phyloP scores from a whole-genome alignment of 2,888 invertebrate species.

The Meiosimyza decipiens region DNA sequence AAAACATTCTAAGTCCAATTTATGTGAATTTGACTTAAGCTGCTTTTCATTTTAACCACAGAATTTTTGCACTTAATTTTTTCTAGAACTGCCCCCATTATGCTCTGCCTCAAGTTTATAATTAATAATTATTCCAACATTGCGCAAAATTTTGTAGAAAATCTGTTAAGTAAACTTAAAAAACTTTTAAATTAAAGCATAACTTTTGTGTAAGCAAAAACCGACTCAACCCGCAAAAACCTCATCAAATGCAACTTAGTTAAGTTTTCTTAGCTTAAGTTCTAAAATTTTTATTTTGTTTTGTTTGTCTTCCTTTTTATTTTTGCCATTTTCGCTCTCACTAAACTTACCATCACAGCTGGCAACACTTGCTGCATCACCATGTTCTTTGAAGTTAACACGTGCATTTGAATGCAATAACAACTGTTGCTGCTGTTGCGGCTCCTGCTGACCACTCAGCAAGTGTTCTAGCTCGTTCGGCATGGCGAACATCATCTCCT shows the following conservation, averaged over 20 bases:
- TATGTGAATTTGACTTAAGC: no score
- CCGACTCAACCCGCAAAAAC: constrained; percentile 8
- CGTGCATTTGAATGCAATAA: constrained; percentile 37
- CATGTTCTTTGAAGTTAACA: constrained; percentile 36
- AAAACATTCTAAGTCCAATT: no score
- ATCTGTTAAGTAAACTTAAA: constrained; percentile 22
- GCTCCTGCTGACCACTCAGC: constrained; percentile 44
- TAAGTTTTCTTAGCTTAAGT: constrained; percentile 13
- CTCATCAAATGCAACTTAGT: constrained; percentile 29
- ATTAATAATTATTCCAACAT: constrained; percentile 23
- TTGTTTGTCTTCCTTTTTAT: background rate
- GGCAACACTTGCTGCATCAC: constrained; percentile 10
- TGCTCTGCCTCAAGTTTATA: background rate
- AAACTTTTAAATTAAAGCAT: constrained; percentile 21
- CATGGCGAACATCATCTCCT: constrained; percentile 26
- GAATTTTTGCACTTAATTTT: background rate
- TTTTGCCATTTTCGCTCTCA: background rate
- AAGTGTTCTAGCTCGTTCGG: constrained; percentile 43
- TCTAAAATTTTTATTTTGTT: background rate
- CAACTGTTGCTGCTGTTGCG: constrained; percentile 33
- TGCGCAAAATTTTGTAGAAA: constrained; percentile 6
- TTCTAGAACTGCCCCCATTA: no score
- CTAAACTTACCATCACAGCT: constrained; percentile 34
- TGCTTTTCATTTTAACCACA: no score
- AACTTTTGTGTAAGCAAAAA: constrained; percentile 6